These are phyloP conservation scores for Psittacula cyanocephala DNA, from an alignment of 2,113 vertebrate species.

Conservation along the genomic window DNA sequence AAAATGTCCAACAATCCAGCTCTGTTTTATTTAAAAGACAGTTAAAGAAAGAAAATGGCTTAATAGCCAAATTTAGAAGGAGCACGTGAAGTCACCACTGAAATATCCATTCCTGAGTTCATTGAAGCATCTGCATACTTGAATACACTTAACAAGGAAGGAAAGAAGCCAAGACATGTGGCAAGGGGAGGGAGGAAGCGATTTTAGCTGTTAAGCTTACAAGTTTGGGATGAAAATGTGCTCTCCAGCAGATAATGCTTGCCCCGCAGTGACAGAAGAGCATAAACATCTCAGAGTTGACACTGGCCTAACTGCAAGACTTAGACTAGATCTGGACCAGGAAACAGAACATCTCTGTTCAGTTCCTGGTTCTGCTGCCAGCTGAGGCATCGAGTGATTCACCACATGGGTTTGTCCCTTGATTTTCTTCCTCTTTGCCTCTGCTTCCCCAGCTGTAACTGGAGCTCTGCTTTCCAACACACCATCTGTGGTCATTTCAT, in stretches of 20 bases:
- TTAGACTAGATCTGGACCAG: neutral
- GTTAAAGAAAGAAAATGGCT: neutral
- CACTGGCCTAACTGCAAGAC: neutral
- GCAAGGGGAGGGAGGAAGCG: neutral
- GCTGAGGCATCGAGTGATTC: neutral
- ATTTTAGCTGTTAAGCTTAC: neutral
- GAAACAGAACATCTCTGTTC: neutral
- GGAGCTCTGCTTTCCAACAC: neutral
- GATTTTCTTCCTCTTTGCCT: neutral
- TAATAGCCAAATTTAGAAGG: neutral
- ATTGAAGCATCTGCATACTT: constrained; percentile 17
- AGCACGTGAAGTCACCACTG: neutral
- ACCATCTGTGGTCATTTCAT: neutral
- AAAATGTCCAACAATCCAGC: neutral
- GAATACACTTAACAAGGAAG: neutral
- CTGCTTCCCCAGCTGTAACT: neutral
- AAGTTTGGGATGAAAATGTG: neutral
- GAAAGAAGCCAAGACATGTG: neutral
- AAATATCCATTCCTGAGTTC: neutral
- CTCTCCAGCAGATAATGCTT: neutral
- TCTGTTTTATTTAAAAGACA: constrained; percentile 22
- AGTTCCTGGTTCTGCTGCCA: neutral
- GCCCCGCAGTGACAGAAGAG: neutral
- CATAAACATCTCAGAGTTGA: neutral
- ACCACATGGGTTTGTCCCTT: neutral